Base-by-base conservation (phyloP, 2,888 invertebrate genomes). In the Trichacis sp. region DNA sequence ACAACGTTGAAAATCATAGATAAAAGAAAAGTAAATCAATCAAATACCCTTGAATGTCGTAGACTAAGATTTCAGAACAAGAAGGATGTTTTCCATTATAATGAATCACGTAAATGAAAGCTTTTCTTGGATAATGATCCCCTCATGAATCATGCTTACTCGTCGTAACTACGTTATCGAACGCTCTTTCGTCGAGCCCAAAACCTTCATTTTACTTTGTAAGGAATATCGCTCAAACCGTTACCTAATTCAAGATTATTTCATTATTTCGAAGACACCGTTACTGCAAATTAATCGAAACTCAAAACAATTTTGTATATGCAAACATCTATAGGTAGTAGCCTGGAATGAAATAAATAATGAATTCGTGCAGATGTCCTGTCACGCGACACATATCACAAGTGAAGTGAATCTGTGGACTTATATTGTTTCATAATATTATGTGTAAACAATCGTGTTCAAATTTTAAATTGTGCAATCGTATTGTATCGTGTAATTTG, bases 121-220 rank as follows among this genome's bases (percentile, higher is more conserved):
- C 49, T 47, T 29, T 54, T 45, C 48, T 49, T 56, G 60, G 62
- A 60, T 63, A 67, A 67, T 67, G 67, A 67, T 67, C 60, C 51
- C 53, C 56, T 63, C 63, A 63, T 63, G 63, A 67, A 67, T 67
- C 66, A 63, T 63, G 59, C 47, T 63, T 67, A 58, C 62, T 62
- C 38, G 45, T 33, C 29, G 55, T 53, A 67, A 62, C 59, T 62
- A 52, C 45, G 59, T 67, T 67, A 67, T 59, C 50, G 51, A 60
- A 45, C 56, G 43, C 58, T 58, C 54, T 55, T 66, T 51, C 65
- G 51, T 45, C 61, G 38, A 36, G 48, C 49, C 47, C 46, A 33
- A 30, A 51, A 66, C 62, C 54, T 66, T 62, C 51, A 38, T 58
- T 58, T 66, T 51, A 47, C 62, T 66, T 57, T 66, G 54, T 58